Evolutionary conservation across 2,113 vertebrate species (phyloP), one percentile per base, ranked within the genome.

Genomic region (Saguinus midas): DNA sequence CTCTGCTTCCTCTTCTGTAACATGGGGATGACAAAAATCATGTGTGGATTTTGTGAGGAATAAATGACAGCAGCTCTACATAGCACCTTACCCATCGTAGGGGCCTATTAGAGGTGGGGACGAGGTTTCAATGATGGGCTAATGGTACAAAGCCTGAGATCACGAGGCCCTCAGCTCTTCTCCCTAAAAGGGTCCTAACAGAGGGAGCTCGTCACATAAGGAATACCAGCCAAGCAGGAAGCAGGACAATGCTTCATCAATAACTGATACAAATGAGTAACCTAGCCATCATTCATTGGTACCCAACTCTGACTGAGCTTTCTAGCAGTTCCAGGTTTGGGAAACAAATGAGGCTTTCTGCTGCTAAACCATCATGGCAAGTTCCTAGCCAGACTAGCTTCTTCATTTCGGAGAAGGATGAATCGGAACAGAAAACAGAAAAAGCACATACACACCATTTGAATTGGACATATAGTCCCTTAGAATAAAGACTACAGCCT

Each of bases 1-100:
- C 35, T 76, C 66, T n/a, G 50, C 10, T 64, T 70, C 37, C 32
- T 78, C 25, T 6, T 55, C 61, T 80, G 6, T 18, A 40, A 50
- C 29, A 40, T 5, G 23, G n/a, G 68, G 32, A 5, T 0, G 16
- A 16, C 58, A 40, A 29, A 20, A 43, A 11, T 1, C 8, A 8
- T 32, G 1, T 0, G 27, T 75, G 29, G 45, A 17, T 20, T 80
- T 92, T 32, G 75, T 43, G 81, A 27, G 20, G 27, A 50, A 17
- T 2, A 6, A 40, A 9, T 0, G 29, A 13, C 12, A 91, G 29
- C 11, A 10, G 37, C 1, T 3, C 23, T 12, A 1, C 8, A 21
- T 1, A 6, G 64, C 8, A 6, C 68, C 21, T 81, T 68, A 3
- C 4, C 12, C 1, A 11, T 12, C 2, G 3, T 1, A 75, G 12